phyloP scores from a whole-genome alignment of 2,113 vertebrate genomes.

The Etheostoma cragini region DNA sequence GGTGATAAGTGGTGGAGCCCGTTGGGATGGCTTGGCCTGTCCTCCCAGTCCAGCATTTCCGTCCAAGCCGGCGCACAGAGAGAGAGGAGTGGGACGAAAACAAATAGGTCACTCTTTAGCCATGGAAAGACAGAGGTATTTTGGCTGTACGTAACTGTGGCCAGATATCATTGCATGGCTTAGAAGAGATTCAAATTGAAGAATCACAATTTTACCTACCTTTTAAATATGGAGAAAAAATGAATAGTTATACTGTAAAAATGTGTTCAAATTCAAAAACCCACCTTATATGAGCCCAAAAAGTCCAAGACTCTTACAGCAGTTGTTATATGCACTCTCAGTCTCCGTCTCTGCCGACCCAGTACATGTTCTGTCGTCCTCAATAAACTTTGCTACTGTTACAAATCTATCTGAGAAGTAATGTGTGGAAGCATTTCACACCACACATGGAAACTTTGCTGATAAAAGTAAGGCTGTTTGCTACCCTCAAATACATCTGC shows the following conservation, averaged over 20 bases:
- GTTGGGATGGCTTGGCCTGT: conserved; percentile 82
- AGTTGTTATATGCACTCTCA: not conserved
- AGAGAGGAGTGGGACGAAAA: conserved; percentile 57
- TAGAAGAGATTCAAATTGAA: not conserved
- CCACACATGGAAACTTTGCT: not conserved
- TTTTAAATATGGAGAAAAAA: not conserved
- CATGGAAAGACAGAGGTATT: conserved; percentile 50
- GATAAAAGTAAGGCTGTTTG: not conserved
- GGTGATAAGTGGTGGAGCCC: conserved; percentile 97
- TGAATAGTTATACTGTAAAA: not conserved
- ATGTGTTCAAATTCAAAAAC: not conserved
- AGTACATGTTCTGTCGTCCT: not conserved
- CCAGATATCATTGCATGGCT: conserved; percentile 36
- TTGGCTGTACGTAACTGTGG: conserved; percentile 35
- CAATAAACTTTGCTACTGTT: not conserved
- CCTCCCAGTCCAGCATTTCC: conserved; percentile 82
- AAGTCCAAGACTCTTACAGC: not conserved
- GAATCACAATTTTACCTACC: not conserved
- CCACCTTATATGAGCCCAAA: not conserved
- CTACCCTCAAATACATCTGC: not conserved
- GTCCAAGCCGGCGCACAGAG: conserved; percentile 37
- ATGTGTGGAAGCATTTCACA: not conserved
- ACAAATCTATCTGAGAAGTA: not conserved
- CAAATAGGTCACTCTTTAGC: conserved; percentile 71
- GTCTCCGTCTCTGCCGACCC: not conserved